Evolutionary conservation across 2,797 vertebrate species (phyloP).

Genomic region (Myripristis jacobus): DNA sequence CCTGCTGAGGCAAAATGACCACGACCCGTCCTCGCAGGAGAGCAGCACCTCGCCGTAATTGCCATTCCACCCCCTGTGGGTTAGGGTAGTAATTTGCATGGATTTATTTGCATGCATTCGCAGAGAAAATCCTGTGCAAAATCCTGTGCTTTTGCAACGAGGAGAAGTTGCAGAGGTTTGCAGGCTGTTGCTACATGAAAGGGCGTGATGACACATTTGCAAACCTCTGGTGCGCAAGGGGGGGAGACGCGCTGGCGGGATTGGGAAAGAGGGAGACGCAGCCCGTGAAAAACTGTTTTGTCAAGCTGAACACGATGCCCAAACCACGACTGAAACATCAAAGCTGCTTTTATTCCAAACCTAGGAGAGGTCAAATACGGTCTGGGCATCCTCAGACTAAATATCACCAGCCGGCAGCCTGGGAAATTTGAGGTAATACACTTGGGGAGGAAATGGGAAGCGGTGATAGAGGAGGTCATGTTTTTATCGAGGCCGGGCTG

Average conservation of each 20-base stretch:
- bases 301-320: not conserved
- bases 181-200: not conserved
- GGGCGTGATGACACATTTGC: constrained; percentile 20
- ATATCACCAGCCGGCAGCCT: not conserved
- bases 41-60: not conserved
- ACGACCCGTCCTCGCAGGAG: not conserved
- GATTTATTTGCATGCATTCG: not conserved
- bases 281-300: not conserved
- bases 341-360: too few species aligned
- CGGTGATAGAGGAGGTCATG: constrained; percentile 24
- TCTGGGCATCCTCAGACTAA: not conserved
- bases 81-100: not conserved
- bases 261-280: constrained; percentile 36
- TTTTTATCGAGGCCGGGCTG: constrained; percentile 26
- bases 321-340: constrained; percentile 2
- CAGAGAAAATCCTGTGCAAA: not conserved
- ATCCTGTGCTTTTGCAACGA: not conserved
- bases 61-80: accelerated
- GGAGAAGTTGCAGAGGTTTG: constrained; percentile 36
- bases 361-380: too few species aligned
- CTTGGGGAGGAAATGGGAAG: not conserved
- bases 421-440: not conserved
- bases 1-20: too few species aligned
- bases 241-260: not conserved
- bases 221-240: not conserved